Base-by-base conservation (phyloP, 53 echinoderm and acorn worm species). In the Temnopleurus reevesii region DNA sequence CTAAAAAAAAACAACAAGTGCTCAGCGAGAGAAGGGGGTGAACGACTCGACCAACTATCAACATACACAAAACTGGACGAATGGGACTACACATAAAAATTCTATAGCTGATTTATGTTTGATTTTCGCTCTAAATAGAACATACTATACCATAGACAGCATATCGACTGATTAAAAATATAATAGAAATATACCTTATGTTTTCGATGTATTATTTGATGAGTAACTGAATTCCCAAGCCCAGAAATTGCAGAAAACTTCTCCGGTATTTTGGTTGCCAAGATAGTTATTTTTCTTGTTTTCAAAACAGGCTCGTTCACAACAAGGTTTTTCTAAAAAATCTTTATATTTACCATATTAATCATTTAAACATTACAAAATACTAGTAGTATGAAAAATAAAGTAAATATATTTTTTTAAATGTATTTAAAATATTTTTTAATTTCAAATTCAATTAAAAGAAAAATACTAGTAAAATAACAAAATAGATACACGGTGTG, bases 251-350 rank as follows among this genome's bases (percentile, higher is more conserved):
- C 21, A n/a, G 41, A 19, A n/a, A 5, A 23, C 21, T 38, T 4
- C 36, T 2, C 41, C 24, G 4, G 8, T 7, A 2, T 0, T 36
- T 15, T 41, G 38, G 71, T 71, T 71, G 71, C 71, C 71, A 71
- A 71, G 71, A 71, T 41, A 71, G 41, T 38, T 5, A 4, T 36
- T 38, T 56, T 41, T 71, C n/a, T 21, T 71, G 71, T 71, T 38
- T 38, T 71, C 71, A 71, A 36, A 71, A 71, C 71, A 71, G 41
- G 41, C 71, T 71, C 71, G 71, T 71, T 71, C 38, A 36, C n/a
- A n/a, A n/a, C n/a, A n/a, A n/a, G n/a, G n/a, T n/a, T n/a, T n/a
- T n/a, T n/a, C n/a, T n/a, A n/a, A n/a, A n/a, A n/a, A n/a, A n/a
- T n/a, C n/a, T n/a, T n/a, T n/a, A n/a, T n/a, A n/a, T n/a, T n/a